Conservation (phyloP, 2,113 vertebrate species). For the Cavia porcellus region DNA sequence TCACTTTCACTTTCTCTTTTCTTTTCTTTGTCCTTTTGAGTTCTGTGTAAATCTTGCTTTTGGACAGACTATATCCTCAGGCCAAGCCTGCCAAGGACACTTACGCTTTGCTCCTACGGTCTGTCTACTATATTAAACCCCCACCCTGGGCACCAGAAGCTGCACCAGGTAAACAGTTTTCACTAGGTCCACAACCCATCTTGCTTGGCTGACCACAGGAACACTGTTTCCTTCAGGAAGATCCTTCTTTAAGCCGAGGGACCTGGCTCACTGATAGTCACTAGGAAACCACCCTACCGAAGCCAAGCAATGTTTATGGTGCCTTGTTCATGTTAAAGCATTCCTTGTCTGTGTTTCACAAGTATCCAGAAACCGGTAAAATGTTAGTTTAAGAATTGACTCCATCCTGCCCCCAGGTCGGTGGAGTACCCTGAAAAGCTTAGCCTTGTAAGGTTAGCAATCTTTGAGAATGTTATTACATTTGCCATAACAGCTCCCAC, state of each 20-base stretch:
- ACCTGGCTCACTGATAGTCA: background rate
- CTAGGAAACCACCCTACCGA: background rate
- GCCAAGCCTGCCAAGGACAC: background rate
- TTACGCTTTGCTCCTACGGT: background rate
- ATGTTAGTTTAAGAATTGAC: background rate
- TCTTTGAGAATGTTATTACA: background rate
- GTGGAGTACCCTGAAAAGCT: background rate
- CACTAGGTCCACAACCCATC: background rate
- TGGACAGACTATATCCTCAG: background rate
- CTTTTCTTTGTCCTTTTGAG: background rate
- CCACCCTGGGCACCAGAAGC: background rate
- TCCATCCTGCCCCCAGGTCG: background rate
- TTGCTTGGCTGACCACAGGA: background rate
- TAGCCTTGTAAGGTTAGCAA: too few species aligned
- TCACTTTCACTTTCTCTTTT: background rate
- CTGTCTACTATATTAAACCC: background rate
- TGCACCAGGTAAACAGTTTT: background rate
- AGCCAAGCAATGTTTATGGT: background rate
- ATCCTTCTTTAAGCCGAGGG: background rate
- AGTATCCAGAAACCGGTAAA: conserved; percentile 27
- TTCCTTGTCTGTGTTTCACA: background rate
- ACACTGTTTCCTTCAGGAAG: background rate
- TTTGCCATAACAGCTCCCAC: background rate
- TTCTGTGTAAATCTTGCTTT: background rate
- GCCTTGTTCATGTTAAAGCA: background rate